These are phyloP conservation scores for Hydroisotoma schaefferi DNA, from an alignment of 2,888 invertebrate genomes.

Conservation along the genomic window DNA sequence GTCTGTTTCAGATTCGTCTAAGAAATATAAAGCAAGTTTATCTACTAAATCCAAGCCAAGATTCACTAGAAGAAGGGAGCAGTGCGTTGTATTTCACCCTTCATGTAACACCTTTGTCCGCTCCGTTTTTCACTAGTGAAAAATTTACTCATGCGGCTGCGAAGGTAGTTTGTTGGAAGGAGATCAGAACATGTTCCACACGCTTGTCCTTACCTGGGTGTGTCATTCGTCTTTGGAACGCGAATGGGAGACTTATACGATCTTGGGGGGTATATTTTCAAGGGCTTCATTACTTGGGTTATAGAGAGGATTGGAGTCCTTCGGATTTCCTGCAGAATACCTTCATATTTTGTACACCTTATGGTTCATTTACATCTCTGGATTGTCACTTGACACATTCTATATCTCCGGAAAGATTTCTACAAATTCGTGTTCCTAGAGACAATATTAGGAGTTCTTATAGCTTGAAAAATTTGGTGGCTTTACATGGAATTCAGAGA, in stretches of 20 bases:
- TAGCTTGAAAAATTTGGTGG: slow-evolving; percentile 36
- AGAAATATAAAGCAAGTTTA: slow-evolving; percentile 74
- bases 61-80: slow-evolving; percentile 51
- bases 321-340: slow-evolving; percentile 65
- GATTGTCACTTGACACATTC: slow-evolving; percentile 21
- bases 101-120: slow-evolving; percentile 74
- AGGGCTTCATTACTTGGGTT: slow-evolving; percentile 66
- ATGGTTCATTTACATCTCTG: slow-evolving; percentile 69
- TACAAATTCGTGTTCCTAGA: slow-evolving; percentile 14
- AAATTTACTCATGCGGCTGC: no score
- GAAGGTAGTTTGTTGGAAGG: no score
- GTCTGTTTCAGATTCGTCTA: slow-evolving; percentile 55
- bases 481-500: slow-evolving; percentile 42
- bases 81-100: slow-evolving; percentile 62
- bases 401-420: slow-evolving; percentile 14
- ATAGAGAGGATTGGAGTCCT: slow-evolving; percentile 53
- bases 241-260: slow-evolving; percentile 56
- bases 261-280: slow-evolving; percentile 83
- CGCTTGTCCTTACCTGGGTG: neutral
- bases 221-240: slow-evolving; percentile 56
- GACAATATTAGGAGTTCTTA: slow-evolving; percentile 35
- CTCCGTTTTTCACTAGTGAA: slow-evolving; percentile 80
- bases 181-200: no score
- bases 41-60: no score
- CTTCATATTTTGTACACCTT: slow-evolving; percentile 80